These are phyloP conservation scores for Spilarctia lutea DNA, from an alignment of 2,888 invertebrate species.

Conservation along the genomic window DNA sequence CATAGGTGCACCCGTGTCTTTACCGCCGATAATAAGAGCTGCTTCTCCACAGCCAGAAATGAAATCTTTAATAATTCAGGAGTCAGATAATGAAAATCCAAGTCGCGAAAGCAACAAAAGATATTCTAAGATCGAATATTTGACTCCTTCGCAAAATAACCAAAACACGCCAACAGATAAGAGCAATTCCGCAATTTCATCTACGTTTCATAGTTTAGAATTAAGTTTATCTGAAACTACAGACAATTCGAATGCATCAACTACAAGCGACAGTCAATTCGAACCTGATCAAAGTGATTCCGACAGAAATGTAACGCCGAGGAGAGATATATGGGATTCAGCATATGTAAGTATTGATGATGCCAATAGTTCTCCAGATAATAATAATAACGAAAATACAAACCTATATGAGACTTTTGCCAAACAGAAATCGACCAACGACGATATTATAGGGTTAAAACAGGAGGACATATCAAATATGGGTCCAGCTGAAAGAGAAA, in stretches of 20 bases:
- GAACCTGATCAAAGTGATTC: constrained; percentile 55
- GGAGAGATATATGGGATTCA: constrained; percentile 83
- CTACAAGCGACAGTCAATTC: constrained; percentile 54
- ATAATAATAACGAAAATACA: constrained; percentile 72
- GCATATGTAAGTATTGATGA: constrained; percentile 86
- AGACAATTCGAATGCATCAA: constrained; percentile 59
- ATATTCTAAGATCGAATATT: constrained; percentile 43
- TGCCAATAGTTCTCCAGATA: constrained; percentile 77
- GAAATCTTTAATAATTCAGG: constrained; percentile 64
- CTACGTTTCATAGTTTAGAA: constrained; percentile 71
- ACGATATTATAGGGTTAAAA: constrained; percentile 53
- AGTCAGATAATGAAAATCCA: constrained; percentile 44
- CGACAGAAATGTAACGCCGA: constrained; percentile 64
- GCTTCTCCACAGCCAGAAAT: constrained; percentile 70
- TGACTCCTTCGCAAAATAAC: constrained; percentile 54
- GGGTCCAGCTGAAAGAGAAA: constrained; percentile 82
- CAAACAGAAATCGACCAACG: constrained; percentile 64
- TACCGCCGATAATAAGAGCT: constrained; percentile 73
- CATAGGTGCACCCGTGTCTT: constrained; percentile 84
- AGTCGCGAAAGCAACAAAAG: constrained; percentile 18
- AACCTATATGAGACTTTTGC: constrained; percentile 57
- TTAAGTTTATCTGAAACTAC: constrained; percentile 62
- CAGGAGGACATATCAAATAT: constrained; percentile 68
- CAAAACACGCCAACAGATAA: constrained; percentile 39
- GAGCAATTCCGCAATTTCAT: constrained; percentile 52